Evolutionary conservation across 1,140 invertebrate species (phyloP).

Genomic region (Lasioglossum baleicum): DNA sequence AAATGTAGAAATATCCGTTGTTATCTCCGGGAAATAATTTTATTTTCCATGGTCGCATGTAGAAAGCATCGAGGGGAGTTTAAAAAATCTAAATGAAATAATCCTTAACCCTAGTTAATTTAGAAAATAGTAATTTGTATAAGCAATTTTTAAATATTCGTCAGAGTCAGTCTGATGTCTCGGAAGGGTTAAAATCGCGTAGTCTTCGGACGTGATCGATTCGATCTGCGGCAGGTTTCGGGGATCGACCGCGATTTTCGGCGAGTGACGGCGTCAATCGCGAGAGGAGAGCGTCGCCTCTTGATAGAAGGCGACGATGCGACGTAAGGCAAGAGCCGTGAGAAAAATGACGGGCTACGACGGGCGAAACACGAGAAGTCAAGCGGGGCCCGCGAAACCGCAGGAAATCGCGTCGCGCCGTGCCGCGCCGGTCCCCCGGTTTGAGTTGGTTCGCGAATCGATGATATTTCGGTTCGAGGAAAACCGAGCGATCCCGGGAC

Average conservation of each 20-base stretch:
- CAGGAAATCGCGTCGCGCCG: constrained; percentile 24
- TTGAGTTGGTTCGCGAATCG: constrained; percentile 7
- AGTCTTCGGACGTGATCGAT: neutral
- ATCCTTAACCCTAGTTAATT: too few relatives aligned
- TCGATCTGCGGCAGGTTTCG: neutral
- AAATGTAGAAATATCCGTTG: too few relatives aligned
- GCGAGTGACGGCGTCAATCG: neutral
- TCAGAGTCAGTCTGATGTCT: too few relatives aligned
- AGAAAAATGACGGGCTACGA: constrained; percentile 27
- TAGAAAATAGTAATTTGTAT: too few relatives aligned
- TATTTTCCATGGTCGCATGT: too few relatives aligned
- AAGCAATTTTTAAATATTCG: too few relatives aligned
- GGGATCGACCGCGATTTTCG: neutral
- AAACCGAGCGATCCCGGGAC: neutral
- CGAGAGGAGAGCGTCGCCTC: neutral
- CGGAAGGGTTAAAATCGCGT: too few relatives aligned
- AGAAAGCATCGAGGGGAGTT: too few relatives aligned
- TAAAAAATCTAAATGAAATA: too few relatives aligned
- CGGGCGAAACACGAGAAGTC: constrained; percentile 41
- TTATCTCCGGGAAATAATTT: too few relatives aligned
- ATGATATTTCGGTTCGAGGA: neutral
- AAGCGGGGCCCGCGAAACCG: constrained; percentile 30
- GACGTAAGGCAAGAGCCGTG: constrained; percentile 40
- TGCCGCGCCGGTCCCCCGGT: neutral
- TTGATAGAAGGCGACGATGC: neutral